phyloP scores from a whole-genome alignment of 1,140 invertebrate species.

The Drosophila pectinifera region DNA sequence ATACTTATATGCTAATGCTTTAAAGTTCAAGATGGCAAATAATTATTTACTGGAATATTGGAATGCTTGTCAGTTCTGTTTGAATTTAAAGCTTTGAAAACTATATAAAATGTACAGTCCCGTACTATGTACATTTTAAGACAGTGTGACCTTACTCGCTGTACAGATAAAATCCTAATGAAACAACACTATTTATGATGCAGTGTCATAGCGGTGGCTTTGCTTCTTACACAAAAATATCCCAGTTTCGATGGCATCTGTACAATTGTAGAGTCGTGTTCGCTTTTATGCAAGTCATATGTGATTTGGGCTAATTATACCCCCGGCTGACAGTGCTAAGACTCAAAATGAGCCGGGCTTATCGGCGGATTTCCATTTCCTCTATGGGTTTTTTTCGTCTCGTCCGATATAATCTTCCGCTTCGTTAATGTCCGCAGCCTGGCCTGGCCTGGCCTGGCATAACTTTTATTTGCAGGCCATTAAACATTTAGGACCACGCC shows the following conservation, averaged over 20 bases:
- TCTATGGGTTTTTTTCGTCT: constrained; percentile 14
- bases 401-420: constrained; percentile 42
- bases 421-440: constrained; percentile 57
- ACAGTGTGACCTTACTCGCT: no score
- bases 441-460: no score
- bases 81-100: no score
- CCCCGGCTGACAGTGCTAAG: neutral
- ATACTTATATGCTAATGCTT: constrained; percentile 11
- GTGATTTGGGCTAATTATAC: constrained; percentile 44
- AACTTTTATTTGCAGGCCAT: constrained; percentile 65
- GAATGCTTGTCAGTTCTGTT: no score
- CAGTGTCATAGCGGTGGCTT: no score
- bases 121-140: neutral
- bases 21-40: neutral
- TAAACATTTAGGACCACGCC: constrained; percentile 73
- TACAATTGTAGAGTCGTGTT: no score
- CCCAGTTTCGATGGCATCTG: no score
- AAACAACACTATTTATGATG: no score
- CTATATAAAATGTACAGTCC: no score
- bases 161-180: no score
- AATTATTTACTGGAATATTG: constrained; percentile 13
- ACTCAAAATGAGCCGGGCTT: constrained; percentile 38
- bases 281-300: constrained; percentile 17
- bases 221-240: no score
- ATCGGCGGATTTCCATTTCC: constrained; percentile 48